Percentiles rank a stretch among this genome's conserved stretches.
Evolutionary conservation across 1,140 invertebrate genomes (phyloP).

Genomic region (Rhizoglyphus robini): DNA sequence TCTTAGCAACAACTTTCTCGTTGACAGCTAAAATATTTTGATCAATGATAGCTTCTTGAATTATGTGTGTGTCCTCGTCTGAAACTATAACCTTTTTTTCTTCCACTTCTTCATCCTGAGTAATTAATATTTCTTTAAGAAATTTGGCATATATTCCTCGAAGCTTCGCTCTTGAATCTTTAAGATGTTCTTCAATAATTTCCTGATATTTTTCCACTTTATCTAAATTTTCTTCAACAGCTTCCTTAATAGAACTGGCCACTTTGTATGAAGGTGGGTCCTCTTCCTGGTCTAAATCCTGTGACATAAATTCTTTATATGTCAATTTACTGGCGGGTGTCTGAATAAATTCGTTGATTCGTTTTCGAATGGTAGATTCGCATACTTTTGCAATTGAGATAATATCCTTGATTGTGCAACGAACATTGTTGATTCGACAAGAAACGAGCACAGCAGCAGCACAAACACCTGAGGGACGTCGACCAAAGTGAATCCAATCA

Average conservation of each 20-base stretch:
- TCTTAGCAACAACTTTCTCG: not conserved
- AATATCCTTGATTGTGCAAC: constrained; percentile 68
- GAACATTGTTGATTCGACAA: constrained; percentile 79
- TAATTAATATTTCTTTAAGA: not conserved
- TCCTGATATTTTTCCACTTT: constrained; percentile 36
- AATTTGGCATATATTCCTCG: constrained; percentile 28
- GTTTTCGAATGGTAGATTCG: constrained; percentile 78
- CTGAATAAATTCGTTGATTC: constrained; percentile 84
- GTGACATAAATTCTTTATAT: constrained; percentile 89
- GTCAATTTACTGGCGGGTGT: constrained; percentile 80
- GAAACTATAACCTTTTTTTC: not conserved
- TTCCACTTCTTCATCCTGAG: constrained; percentile 17
- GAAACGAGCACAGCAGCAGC: constrained; percentile 90
- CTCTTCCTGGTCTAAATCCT: constrained; percentile 90
- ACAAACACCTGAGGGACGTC: constrained; percentile 87
- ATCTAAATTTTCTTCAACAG: constrained; percentile 34
- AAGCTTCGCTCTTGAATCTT: constrained; percentile 45
- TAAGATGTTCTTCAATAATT: constrained; percentile 48
- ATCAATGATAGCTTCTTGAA: constrained; percentile 21
- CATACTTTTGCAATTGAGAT: constrained; percentile 92
- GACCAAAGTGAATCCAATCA: constrained; percentile 89
- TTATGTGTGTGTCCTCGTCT: not conserved
- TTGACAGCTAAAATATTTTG: constrained; percentile 27
- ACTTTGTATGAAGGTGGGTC: constrained; percentile 89
- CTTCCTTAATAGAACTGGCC: constrained; percentile 52